Percentiles rank a stretch among this genome's conserved stretches.
Conservation (phyloP, 2,113 vertebrate species). For the Mastomys natalensis region DNA sequence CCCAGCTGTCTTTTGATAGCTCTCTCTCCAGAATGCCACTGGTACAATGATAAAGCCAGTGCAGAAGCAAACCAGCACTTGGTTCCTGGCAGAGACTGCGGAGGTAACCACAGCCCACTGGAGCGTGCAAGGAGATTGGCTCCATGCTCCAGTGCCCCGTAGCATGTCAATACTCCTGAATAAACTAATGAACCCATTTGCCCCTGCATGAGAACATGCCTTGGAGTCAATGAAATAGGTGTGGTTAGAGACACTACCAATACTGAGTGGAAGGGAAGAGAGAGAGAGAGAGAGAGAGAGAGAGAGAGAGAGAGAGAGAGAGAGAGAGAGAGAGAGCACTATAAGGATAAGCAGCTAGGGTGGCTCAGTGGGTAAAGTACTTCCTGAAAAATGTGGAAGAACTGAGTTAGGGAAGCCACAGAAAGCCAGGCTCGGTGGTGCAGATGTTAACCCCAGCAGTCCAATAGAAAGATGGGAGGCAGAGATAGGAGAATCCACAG, state of each 20-base stretch:
- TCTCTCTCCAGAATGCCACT: conserved; percentile 67
- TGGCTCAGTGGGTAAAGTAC: background rate
- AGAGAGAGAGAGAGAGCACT: too few relatives aligned
- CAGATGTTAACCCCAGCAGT: background rate
- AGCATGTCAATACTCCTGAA: conserved; percentile 65
- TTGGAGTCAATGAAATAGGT: conserved; percentile 36
- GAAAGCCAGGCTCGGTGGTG: background rate
- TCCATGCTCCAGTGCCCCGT: background rate
- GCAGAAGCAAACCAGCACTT: conserved; percentile 30
- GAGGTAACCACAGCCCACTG: conserved; percentile 60
- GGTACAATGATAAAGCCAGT: conserved; percentile 42
- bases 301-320: background rate
- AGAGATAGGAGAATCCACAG: background rate
- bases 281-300: too few relatives aligned
- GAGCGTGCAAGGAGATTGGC: conserved; percentile 62
- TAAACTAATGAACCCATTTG: conserved; percentile 71
- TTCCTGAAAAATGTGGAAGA: background rate
- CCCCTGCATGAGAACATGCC: conserved; percentile 68
- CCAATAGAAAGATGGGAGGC: background rate
- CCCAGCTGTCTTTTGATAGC: conserved; percentile 5
- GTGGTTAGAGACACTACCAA: conserved; percentile 16
- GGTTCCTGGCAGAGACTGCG: conserved; percentile 45
- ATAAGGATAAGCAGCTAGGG: background rate
- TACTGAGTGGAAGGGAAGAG: background rate
- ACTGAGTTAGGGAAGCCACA: background rate